These are phyloP conservation scores for Eupristina koningsbergeri DNA, from an alignment of 1,140 invertebrate genomes.

Conservation along the genomic window DNA sequence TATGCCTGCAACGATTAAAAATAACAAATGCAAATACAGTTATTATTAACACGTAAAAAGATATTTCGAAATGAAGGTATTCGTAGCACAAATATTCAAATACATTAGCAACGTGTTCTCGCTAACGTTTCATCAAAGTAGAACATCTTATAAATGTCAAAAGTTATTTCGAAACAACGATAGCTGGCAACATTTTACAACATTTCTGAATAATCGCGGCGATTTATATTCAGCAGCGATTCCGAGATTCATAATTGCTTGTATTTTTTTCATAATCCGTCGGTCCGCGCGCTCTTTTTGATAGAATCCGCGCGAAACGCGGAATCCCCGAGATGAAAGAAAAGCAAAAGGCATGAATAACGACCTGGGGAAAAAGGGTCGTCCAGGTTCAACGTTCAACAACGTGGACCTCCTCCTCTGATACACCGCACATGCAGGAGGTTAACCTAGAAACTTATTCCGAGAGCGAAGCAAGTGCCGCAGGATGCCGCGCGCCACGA, in stretches of 20 bases:
- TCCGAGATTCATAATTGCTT: constrained; percentile 5
- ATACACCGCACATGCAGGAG: background rate
- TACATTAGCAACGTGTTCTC: background rate
- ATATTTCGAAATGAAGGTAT: background rate
- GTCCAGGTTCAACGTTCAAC: background rate
- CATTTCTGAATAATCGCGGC: constrained; percentile 12
- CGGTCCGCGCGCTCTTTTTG: constrained; percentile 24
- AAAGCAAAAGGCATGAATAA: constrained; percentile 11
- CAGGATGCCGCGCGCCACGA: constrained; percentile 3
- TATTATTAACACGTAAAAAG: background rate
- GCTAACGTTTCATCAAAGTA: background rate
- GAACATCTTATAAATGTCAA: constrained; percentile 15
- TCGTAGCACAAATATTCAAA: background rate
- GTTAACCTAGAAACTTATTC: constrained; percentile 1
- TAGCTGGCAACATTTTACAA: background rate
- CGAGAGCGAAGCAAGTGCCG: background rate
- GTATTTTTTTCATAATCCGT: constrained; percentile 24
- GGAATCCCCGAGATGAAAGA: background rate
- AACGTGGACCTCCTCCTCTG: background rate
- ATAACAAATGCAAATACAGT: background rate
- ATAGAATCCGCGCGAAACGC: background rate
- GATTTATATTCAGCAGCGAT: constrained; percentile 32
- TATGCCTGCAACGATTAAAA: background rate
- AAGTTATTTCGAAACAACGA: background rate
- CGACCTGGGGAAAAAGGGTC: constrained; percentile 15